Evolutionary conservation across 2,888 invertebrate genomes (phyloP).

Genomic region (Bimastos eiseni): DNA sequence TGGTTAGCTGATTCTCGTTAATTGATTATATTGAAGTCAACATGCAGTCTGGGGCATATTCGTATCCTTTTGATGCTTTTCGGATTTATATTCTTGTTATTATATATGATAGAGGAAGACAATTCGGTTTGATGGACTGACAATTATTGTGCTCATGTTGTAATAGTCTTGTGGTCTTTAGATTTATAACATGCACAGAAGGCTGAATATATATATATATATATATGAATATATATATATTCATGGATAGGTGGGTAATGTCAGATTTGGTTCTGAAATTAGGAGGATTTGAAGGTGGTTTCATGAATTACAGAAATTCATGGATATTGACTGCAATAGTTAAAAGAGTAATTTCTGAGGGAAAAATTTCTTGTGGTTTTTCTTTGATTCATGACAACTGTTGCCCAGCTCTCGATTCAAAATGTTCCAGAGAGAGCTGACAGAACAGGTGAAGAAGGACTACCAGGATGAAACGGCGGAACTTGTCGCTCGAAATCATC

Average conservation of each 20-base stretch:
- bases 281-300: too few relatives aligned
- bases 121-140: background rate
- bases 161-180: too few relatives aligned
- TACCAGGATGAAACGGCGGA: background rate
- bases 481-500: background rate
- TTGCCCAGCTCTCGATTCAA: slow-evolving; percentile 13
- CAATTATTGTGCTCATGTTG: too few relatives aligned
- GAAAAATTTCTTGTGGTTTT: background rate
- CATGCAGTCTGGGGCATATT: slow-evolving; percentile 1
- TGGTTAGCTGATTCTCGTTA: background rate
- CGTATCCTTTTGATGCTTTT: background rate
- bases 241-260: too few relatives aligned
- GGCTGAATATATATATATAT: too few relatives aligned
- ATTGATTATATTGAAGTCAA: background rate
- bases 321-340: too few relatives aligned
- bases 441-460: background rate
- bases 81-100: background rate
- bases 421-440: background rate
- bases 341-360: too few relatives aligned
- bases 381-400: background rate
- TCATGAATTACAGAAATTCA: too few relatives aligned
- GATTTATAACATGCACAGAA: too few relatives aligned
- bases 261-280: too few relatives aligned
- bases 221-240: too few relatives aligned
- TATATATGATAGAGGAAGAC: background rate